Percentiles rank a stretch among this genome's conserved stretches.
Evolutionary conservation across 2,113 vertebrate genomes (phyloP).

Genomic region (Buteo buteo): DNA sequence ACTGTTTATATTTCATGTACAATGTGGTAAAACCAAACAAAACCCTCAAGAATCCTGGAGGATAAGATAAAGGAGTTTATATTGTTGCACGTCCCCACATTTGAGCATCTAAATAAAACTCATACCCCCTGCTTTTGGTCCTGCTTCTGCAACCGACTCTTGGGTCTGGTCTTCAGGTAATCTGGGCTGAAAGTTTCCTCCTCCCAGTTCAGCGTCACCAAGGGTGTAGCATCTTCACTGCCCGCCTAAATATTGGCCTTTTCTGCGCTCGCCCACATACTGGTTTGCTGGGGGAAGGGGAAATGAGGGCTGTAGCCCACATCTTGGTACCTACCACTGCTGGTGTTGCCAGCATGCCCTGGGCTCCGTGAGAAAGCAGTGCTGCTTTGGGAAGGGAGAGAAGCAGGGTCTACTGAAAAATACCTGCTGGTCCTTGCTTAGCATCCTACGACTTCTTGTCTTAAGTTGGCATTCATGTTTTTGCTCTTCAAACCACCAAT

Average conservation of each 20-base stretch:
- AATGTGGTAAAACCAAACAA: not conserved
- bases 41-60: not conserved
- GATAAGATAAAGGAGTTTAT: not conserved
- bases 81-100: not conserved
- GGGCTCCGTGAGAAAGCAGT: not conserved
- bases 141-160: not conserved
- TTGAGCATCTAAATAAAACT: not conserved
- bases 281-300: not conserved
- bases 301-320: not conserved
- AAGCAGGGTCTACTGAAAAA: not conserved
- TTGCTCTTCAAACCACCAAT: no score
- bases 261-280: not conserved
- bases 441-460: not conserved
- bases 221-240: rapidly evolving
- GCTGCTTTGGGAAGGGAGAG: not conserved
- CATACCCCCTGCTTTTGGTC: not conserved
- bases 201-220: not conserved
- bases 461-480: not conserved
- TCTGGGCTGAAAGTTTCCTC: not conserved
- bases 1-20: not conserved
- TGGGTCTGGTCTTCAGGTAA: not conserved
- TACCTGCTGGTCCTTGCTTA: not conserved
- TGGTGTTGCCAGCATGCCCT: no score
- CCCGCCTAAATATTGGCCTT: not conserved
- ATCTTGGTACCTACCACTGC: not conserved